Base-by-base conservation (phyloP, 2,888 invertebrate genomes). In the Thereva unica region DNA sequence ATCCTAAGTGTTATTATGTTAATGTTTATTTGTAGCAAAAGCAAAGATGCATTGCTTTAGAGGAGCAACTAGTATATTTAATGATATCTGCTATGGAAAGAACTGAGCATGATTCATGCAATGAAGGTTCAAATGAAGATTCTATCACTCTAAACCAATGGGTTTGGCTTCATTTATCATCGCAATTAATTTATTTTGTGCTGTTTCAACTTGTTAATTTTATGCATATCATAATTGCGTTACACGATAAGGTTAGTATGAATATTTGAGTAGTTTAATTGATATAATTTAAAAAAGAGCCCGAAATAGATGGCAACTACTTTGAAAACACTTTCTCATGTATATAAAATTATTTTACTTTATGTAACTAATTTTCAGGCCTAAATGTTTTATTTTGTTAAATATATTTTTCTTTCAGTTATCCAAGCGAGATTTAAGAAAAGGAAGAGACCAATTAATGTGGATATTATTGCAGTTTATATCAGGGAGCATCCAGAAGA, bases 391-490 rank as follows among this genome's bases (percentile, higher is more conserved):
- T 56, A 41, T 59, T 49, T 40, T 55, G 44, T 38, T 55, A 10
- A 9, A 10, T 59, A 23, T 23, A 23, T 2, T 40, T 47, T 42
- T 12, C 52, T 78, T 80, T 8, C 72, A 88, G 87, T 80, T 93
- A 44, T 85, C 89, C 50, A 89, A 89, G 5, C 85, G 90, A 72
- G 93, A 94, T 75, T 83, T 95, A 77, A 86, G 91, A 68, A 92
- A 93, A 79, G 96, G 97, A 0, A 84, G 98, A 55, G 97, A 97
- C 81, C 96, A 98, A 75, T 83, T 99, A n/a, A 98, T 99, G 97
- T 98, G 98, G 97, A 92, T 96, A 23, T 83, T 98, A 12, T 83
- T 99, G 50, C 98, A 99, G 82, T 97, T 96, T 76, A 94, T 98
- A 74, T 97, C 97, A 0, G 97, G 97, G 56, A 95, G 95, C 76